Conservation (phyloP, 2,113 vertebrate genomes). For the Cisticola juncidis region DNA sequence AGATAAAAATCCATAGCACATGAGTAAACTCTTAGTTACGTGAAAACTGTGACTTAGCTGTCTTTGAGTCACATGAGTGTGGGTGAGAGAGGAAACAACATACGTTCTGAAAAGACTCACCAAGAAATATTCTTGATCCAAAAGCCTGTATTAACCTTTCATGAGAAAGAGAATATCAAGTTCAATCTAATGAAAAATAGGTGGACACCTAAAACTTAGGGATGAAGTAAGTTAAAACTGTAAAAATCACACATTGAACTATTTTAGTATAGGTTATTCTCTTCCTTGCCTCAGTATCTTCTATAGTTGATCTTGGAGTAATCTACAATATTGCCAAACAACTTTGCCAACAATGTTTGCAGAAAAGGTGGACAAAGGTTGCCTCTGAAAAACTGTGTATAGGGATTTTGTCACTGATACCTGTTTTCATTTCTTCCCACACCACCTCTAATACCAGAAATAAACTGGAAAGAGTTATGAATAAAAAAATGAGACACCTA, state of each 20-base stretch:
- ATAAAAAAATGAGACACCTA: not conserved
- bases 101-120: not conserved
- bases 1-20: not conserved
- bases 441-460: not conserved
- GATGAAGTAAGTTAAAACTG: not conserved
- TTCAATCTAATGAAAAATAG: not conserved
- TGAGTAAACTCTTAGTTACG: not conserved
- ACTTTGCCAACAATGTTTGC: not conserved
- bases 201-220: not conserved
- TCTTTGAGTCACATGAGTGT: constrained; percentile 28
- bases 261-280: not conserved
- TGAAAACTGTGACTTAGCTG: not conserved
- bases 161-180: not conserved
- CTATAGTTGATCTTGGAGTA: not conserved
- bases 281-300: not conserved
- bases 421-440: not conserved
- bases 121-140: not conserved
- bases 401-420: not conserved
- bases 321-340: not conserved
- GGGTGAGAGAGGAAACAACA: not conserved
- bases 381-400: not conserved
- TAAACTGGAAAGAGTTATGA: not conserved
- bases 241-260: not conserved
- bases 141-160: not conserved
- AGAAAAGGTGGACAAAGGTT: not conserved